Evolutionary conservation across 2,113 vertebrate species (phyloP), one percentile per base, ranked within the genome.

Genomic region (Eolophus roseicapilla): DNA sequence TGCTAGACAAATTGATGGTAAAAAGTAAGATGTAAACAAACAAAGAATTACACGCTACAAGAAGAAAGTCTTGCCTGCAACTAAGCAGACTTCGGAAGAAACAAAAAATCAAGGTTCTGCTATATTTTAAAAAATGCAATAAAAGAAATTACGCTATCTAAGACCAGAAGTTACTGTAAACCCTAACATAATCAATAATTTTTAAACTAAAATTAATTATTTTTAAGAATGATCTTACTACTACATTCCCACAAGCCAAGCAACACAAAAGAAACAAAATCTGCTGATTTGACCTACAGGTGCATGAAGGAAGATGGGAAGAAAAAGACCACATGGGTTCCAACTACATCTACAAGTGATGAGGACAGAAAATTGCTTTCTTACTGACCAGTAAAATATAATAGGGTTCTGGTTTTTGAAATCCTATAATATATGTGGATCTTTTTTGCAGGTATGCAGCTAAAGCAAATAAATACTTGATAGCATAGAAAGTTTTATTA

Each of bases 401-500:
- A 69, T 0, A 46, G 4, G 9, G 5, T 65, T 68, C 37, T 87
- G 35, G 10, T 6, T 47, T 95, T 82, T 74, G 25, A 94, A 90
- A 82, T 67, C 5, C 44, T 88, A 1, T 50, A 49, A 87, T 5
- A 87, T 7, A 82, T 0, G 0, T 11, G 18, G 14, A 63, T 35
- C 8, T 57, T 62, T 62, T 79, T 57, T 60, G 59, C 23, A 67
- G 11, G 23, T 28, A 62, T 8, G 28, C 24, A 77, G 29, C 29
- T 35, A 70, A 78, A 46, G 44, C 12, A 74, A 77, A 88, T 29
- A 47, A 81, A 2, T 63, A 64, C 12, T 37, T 79, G 62, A 83
- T 13, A 84, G 27, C 23, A 71, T 2, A 33, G 37, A 29, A 67
- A 93, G 44, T 31, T 90, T 83, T 79, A 89, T 98, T 98, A 99